Conservation (phyloP, 92 coral and sea anemone genomes). For the Phenganax marumi region DNA sequence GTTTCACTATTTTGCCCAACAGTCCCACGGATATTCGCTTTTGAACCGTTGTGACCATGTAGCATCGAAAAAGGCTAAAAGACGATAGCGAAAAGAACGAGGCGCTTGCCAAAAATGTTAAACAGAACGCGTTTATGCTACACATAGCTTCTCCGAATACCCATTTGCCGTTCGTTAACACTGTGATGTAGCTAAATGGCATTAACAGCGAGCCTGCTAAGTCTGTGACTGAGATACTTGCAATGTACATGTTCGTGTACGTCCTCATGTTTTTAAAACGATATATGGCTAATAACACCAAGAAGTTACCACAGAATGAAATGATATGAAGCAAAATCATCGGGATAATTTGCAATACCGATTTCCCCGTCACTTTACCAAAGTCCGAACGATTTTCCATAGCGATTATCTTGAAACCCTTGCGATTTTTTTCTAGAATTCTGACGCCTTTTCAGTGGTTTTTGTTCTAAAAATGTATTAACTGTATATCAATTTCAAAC, state of each 20-base stretch:
- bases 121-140: slow-evolving; percentile 57
- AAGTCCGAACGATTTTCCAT: not conserved
- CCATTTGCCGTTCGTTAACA: slow-evolving; percentile 55
- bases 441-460: no score
- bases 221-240: slow-evolving; percentile 69
- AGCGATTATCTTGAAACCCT: no score
- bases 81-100: slow-evolving; percentile 61
- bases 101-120: slow-evolving; percentile 60
- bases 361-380: slow-evolving; percentile 43
- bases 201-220: slow-evolving; percentile 62
- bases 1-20: slow-evolving; percentile 60
- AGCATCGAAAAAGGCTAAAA: slow-evolving; percentile 67
- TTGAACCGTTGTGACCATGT: slow-evolving; percentile 56
- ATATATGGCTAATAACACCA: slow-evolving; percentile 64
- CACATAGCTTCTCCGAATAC: slow-evolving; percentile 59
- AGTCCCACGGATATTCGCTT: slow-evolving; percentile 45
- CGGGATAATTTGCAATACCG: slow-evolving; percentile 62
- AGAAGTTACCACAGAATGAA: slow-evolving; percentile 63
- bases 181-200: slow-evolving; percentile 62
- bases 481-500: no score
- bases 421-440: no score
- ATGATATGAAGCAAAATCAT: slow-evolving; percentile 67
- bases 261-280: slow-evolving; percentile 62
- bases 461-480: no score
- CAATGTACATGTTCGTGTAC: slow-evolving; percentile 65